Evolutionary conservation across 2,113 vertebrate genomes (phyloP), one percentile per base, ranked within the genome.

Genomic region (Malaclemys terrapin): DNA sequence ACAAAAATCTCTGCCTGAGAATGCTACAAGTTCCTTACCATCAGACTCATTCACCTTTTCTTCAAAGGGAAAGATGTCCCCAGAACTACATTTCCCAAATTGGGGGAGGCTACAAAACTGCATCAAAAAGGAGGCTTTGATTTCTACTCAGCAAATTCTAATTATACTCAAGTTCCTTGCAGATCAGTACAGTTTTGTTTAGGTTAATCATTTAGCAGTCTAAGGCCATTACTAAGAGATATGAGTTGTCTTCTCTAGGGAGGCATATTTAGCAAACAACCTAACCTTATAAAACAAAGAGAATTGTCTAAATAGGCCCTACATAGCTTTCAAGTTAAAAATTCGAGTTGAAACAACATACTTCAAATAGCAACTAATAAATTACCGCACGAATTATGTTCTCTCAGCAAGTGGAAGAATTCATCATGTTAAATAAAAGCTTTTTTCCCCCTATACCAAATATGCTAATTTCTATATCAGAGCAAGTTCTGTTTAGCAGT

Each of bases 1-100:
- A 50, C 25, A 54, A 93, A 84, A 53, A 6, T 0, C 1, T 19
- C 35, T 87, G 1, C 56, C 1, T 0, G 20, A 52, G 52, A 31
- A 49, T 7, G 27, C 29, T 25, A 38, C 59, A 31, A 76, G 80
- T 47, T 7, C 29, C 10, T 38, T 52, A 91, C 78, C 3, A 42
- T 10, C 10, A 84, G 10, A 11, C 65, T 24, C 20, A 65, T 3
- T 75, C 19, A 56, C 10, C 35, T 6, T 1, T 38, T 62, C 49
- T 72, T 19, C 42, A 88, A 82, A 91, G 27, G 9, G 17, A 69
- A 82, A 19, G 76, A 5, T 88, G 52, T 13, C 38, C 50, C 42
- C 22, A 16, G 49, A 96, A 81, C 16, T 31, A 2, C 25, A 78
- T 5, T 91, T 65, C 31, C 27, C 4, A 20, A 16, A 57, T 1